A percentile compares a stretch with the other conserved stretches of the same genome.
These are phyloP conservation scores for Triplophysa tibetana DNA, from an alignment of 2,113 vertebrate species.

Conservation along the genomic window DNA sequence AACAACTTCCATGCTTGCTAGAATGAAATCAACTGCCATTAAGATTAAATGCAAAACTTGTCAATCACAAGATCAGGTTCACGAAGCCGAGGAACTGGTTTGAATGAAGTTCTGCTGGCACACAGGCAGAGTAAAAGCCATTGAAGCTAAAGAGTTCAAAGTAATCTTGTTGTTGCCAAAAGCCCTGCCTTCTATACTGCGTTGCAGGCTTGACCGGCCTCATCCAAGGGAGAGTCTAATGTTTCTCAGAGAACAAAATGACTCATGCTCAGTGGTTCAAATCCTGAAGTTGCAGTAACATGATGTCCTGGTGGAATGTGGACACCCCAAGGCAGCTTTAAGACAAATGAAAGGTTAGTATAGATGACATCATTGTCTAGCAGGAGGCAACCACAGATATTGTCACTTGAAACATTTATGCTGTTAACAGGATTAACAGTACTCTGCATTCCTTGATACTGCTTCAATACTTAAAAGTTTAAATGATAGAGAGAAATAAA, in stretches of 20 bases:
- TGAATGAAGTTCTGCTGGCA: slow-evolving; percentile 34
- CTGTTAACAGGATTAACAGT: not conserved
- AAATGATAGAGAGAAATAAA: too few species aligned
- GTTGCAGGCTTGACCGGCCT: slow-evolving; percentile 35
- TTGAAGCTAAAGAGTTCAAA: slow-evolving; percentile 34
- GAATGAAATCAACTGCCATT: slow-evolving; percentile 18
- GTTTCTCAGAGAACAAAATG: slow-evolving; percentile 45
- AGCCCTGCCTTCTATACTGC: slow-evolving; percentile 32
- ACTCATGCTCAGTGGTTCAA: slow-evolving; percentile 15
- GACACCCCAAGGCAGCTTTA: slow-evolving; percentile 36
- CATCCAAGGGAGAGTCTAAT: slow-evolving; percentile 24
- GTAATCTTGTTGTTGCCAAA: slow-evolving; percentile 30
- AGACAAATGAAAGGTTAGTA: slow-evolving; percentile 27
- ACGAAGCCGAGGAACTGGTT: slow-evolving; percentile 38
- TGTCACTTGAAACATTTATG: not conserved
- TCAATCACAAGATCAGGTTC: slow-evolving; percentile 41
- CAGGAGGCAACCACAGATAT: not conserved
- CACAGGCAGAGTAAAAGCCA: slow-evolving; percentile 32
- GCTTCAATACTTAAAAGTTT: not conserved
- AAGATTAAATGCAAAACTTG: slow-evolving; percentile 24
- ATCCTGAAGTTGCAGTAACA: slow-evolving; percentile 36
- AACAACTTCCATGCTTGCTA: slow-evolving; percentile 16
- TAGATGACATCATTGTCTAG: slow-evolving; percentile 16
- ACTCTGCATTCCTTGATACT: not conserved
- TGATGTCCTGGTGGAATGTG: slow-evolving; percentile 44